Evolutionary conservation across 2,797 vertebrate genomes (phyloP).

Genomic region (Clarias fuscus): DNA sequence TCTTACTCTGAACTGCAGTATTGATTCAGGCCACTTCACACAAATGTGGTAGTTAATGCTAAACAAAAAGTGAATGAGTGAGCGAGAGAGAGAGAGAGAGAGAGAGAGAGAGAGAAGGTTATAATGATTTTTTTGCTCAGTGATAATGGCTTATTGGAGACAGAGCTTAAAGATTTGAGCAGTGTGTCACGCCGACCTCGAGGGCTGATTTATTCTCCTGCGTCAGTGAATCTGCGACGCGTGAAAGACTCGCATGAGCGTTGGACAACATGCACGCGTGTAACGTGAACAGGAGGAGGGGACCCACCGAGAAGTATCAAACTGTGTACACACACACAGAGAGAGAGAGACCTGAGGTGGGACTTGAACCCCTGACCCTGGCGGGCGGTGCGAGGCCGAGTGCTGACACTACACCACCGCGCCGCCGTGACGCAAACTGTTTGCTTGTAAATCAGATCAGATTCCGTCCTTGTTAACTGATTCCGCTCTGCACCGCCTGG

Average conservation of each 20-base stretch:
- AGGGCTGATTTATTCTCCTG: not conserved
- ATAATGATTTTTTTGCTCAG: slow-evolving; percentile 5
- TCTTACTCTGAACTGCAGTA: slow-evolving; percentile 3
- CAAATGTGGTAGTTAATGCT: not conserved
- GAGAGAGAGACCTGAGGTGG: no score
- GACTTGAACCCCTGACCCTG: no score
- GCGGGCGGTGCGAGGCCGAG: no score
- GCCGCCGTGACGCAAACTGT: no score
- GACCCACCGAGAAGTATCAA: no score
- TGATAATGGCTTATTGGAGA: slow-evolving; percentile 6
- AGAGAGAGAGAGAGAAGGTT: not conserved
- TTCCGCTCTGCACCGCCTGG: not conserved
- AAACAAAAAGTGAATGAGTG: no score
- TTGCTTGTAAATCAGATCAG: not conserved
- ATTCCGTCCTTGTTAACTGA: not conserved
- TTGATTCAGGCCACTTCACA: not conserved
- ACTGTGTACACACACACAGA: no score
- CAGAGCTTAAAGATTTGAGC: not conserved
- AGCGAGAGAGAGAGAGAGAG: not conserved
- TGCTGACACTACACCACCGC: no score
- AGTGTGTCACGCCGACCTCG: not conserved
- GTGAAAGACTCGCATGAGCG: not conserved
- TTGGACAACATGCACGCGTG: not conserved
- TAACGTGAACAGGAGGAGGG: not conserved
- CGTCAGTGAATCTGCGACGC: not conserved